Evolutionary conservation across 2,888 invertebrate genomes (phyloP), one percentile per base, ranked within the genome.

Genomic region (Orchestes rusci): DNA sequence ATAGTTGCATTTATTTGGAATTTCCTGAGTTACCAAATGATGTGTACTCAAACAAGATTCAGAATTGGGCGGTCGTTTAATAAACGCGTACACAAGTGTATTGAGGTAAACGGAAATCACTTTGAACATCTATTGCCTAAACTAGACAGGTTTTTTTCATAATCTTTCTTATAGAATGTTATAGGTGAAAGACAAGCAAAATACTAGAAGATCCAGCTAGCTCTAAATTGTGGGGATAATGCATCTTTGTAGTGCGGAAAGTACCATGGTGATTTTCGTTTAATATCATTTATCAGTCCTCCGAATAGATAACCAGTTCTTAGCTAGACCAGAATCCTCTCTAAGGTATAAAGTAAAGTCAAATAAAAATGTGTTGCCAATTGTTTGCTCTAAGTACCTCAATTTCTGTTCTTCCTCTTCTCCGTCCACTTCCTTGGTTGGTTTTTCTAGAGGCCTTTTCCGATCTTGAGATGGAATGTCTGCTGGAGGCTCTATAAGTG

Each of bases 151-250:
- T n/a, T n/a, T n/a, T n/a, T n/a, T n/a, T n/a, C n/a, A n/a, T n/a
- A n/a, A n/a, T n/a, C n/a, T n/a, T n/a, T n/a, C n/a, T n/a, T n/a
- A n/a, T n/a, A n/a, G n/a, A n/a, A n/a, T n/a, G n/a, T 96, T 55
- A 97, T 96, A 2, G 97, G 96, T 2, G 97, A 95, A 37, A 97
- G 75, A 65, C 95, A 93, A 27, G 96, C 96, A 63, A 97, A 94
- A 65, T 96, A 97, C 52, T 97, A 76, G 73, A 96, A 97, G 64
- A 96, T 90, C 80, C 93, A 91, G 0, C 96, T 93, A 3, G 96
- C 96, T 30, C 97, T 73, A 64, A 95, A 94, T 66, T 97, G 96
- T 52, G 93, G 70, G 1, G 93, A 85, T 23, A 92, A 64, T 0
- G 92, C 93, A 62, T 99, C 95, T 64, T 84, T 91, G 62, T 89